Conservation (phyloP, 2,113 vertebrate genomes). For the Macrotis lagotis region DNA sequence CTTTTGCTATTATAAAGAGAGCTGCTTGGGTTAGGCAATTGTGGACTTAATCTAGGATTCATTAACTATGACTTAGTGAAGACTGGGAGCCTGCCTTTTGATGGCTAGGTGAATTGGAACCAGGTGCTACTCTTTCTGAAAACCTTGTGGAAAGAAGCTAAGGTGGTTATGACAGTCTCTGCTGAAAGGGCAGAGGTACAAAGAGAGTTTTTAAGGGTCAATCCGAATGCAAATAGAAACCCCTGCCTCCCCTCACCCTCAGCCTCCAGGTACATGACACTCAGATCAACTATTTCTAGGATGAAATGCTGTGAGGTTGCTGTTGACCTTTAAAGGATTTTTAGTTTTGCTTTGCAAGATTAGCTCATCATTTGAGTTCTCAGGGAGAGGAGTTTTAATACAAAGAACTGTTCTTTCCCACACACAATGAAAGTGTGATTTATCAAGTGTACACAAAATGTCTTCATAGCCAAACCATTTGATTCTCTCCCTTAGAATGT, state of each 20-base stretch:
- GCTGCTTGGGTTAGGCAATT: slow-evolving; percentile 91
- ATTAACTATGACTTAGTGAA: slow-evolving; percentile 94
- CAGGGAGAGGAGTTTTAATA: slow-evolving; percentile 78
- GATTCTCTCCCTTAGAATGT: slow-evolving; percentile 64
- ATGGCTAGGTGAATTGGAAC: slow-evolving; percentile 95
- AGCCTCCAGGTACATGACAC: slow-evolving; percentile 78
- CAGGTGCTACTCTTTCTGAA: slow-evolving; percentile 93
- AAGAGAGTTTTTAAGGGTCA: slow-evolving; percentile 87
- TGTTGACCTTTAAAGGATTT: slow-evolving; percentile 79
- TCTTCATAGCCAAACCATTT: slow-evolving; percentile 78
- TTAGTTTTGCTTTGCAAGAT: slow-evolving; percentile 50
- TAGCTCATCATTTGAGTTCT: slow-evolving; percentile 76
- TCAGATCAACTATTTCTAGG: slow-evolving; percentile 82
- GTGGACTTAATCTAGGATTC: slow-evolving; percentile 92
- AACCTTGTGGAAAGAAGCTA: slow-evolving; percentile 90
- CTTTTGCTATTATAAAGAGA: slow-evolving; percentile 83
- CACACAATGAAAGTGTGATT: slow-evolving; percentile 72
- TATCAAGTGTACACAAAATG: slow-evolving; percentile 83
- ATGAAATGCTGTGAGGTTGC: slow-evolving; percentile 84
- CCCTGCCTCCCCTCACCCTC: slow-evolving; percentile 8
- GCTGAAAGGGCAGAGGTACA: slow-evolving; percentile 97
- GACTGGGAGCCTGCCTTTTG: slow-evolving; percentile 86
- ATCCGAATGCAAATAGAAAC: slow-evolving; percentile 37
- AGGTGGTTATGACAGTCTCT: slow-evolving; percentile 97
- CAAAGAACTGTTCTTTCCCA: slow-evolving; percentile 70